Evolutionary conservation across 2,113 vertebrate species (phyloP).

Genomic region (Oryzias woworae): DNA sequence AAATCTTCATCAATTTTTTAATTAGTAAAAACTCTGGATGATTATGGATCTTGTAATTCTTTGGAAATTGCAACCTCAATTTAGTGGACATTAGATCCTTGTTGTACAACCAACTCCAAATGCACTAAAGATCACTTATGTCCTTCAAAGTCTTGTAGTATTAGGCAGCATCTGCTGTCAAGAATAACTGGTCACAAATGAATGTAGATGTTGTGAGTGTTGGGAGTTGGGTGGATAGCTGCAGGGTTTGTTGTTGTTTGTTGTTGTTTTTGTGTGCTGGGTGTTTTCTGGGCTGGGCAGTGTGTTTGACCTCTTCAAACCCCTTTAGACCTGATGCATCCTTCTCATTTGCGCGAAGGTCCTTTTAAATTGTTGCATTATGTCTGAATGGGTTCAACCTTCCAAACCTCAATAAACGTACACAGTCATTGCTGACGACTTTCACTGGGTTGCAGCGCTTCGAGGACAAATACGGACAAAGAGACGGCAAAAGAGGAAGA

Average conservation of each 20-base stretch:
- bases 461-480: background rate
- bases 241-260: background rate
- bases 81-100: too few species aligned
- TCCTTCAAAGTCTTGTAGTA: fast-evolving
- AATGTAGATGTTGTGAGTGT: background rate
- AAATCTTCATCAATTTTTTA: background rate
- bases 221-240: background rate
- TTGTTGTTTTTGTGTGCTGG: background rate
- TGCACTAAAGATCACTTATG: fast-evolving
- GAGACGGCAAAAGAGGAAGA: slow-evolving; percentile 26
- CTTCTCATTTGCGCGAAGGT: too few species aligned
- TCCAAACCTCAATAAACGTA: background rate
- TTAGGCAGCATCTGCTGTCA: background rate
- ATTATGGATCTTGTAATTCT: too few species aligned
- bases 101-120: too few species aligned
- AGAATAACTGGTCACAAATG: background rate
- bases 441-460: slow-evolving; percentile 66
- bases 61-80: too few species aligned
- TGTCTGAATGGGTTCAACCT: background rate
- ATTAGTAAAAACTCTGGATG: too few species aligned
- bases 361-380: background rate
- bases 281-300: background rate
- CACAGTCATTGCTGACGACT: slow-evolving; percentile 31
- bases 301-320: background rate
- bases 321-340: background rate